Evolutionary conservation across 2,888 invertebrate genomes (phyloP).

Genomic region (Zygaena filipendulae): DNA sequence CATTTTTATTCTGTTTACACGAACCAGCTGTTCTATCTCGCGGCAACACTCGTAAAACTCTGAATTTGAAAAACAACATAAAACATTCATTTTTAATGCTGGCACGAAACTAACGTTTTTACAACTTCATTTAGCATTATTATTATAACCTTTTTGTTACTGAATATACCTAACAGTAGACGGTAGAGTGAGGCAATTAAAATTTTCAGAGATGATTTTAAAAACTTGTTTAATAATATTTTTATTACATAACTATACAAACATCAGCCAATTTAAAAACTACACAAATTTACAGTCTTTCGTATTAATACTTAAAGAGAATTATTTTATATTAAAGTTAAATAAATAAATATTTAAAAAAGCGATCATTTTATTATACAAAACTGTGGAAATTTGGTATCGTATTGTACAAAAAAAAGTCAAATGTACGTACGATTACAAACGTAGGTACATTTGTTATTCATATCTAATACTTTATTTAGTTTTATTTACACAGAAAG

Average conservation of each 20-base stretch:
- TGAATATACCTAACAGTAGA: neutral
- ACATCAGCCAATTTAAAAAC: conserved; percentile 60
- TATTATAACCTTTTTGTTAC: conserved; percentile 9
- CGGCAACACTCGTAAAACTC: conserved; percentile 40
- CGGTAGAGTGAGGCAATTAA: too few species aligned
- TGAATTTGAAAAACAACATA: conserved; percentile 47
- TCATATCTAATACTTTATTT: neutral
- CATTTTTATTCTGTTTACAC: conserved; percentile 55
- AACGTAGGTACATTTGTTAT: neutral
- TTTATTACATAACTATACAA: conserved; percentile 55
- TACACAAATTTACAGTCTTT: conserved; percentile 67
- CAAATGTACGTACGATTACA: conserved; percentile 42
- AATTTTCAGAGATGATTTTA: too few species aligned
- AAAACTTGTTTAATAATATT: conserved; percentile 63
- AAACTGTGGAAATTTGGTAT: conserved; percentile 66
- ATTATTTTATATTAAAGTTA: conserved; percentile 45
- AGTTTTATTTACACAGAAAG: conserved; percentile 16
- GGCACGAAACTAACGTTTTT: conserved; percentile 28
- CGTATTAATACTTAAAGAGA: conserved; percentile 61
- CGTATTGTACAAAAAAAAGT: conserved; percentile 66
- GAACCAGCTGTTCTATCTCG: conserved; percentile 44
- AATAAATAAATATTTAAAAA: conserved; percentile 51
- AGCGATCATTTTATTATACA: conserved; percentile 27
- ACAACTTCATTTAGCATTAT: conserved; percentile 24
- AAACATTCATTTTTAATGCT: conserved; percentile 39